These are phyloP conservation scores for Barbus barbus DNA, from an alignment of 2,113 vertebrate genomes.

Conservation along the genomic window DNA sequence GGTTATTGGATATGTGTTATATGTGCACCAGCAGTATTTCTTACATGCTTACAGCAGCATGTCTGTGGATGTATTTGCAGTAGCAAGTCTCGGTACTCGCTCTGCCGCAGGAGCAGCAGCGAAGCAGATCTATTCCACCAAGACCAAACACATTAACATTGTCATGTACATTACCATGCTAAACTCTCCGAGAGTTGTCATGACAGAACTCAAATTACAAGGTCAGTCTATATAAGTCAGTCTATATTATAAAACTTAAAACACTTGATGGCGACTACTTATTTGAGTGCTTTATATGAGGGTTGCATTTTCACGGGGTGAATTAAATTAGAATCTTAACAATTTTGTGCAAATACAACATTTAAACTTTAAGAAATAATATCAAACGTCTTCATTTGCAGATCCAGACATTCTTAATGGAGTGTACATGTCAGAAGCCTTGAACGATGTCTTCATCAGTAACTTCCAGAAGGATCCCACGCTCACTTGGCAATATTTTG, in stretches of 20 bases:
- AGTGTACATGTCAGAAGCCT: constrained; percentile 95
- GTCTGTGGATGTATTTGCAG: too few relatives aligned
- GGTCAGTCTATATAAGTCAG: background rate
- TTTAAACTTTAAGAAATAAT: background rate
- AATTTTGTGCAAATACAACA: background rate
- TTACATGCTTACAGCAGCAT: too few relatives aligned
- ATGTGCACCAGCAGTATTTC: too few relatives aligned
- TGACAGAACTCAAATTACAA: too few relatives aligned
- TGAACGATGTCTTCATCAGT: constrained; percentile 88
- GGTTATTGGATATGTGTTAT: too few relatives aligned
- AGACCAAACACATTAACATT: too few relatives aligned
- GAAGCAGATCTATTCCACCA: too few relatives aligned
- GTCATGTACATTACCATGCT: too few relatives aligned
- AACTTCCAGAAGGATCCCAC: constrained; percentile 95
- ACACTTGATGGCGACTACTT: background rate
- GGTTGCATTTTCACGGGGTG: background rate
- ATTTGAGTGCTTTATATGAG: background rate
- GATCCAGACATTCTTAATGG: constrained; percentile 93
- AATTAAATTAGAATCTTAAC: background rate
- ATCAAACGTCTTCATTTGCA: constrained; percentile 54
- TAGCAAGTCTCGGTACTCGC: too few relatives aligned
- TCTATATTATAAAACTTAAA: background rate
- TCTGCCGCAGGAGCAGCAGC: too few relatives aligned
- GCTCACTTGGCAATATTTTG: constrained; percentile 96
- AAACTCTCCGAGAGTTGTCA: too few relatives aligned